Conservation (phyloP, 2,888 invertebrate genomes). For the Scaptodrosophila latifasciaeformis region DNA sequence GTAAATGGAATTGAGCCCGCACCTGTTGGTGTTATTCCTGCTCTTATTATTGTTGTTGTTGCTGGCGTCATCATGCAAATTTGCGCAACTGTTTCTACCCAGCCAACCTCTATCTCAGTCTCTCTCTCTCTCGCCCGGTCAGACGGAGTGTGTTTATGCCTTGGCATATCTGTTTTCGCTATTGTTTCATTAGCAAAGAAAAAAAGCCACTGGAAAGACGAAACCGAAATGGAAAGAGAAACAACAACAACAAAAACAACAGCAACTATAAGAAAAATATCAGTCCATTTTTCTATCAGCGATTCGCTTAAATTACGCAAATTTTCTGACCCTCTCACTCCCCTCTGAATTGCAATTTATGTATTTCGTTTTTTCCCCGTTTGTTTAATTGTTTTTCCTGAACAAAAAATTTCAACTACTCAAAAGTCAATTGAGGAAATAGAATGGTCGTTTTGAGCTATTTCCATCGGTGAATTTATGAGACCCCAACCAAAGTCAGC, state of each 20-base stretch:
- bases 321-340: neutral
- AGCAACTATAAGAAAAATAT: neutral
- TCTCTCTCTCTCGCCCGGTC: neutral
- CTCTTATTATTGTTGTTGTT: constrained; percentile 15
- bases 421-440: no score
- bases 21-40: constrained; percentile 64
- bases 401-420: no score
- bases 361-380: constrained; percentile 15
- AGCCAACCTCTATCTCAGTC: neutral
- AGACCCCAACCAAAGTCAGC: no score
- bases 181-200: constrained; percentile 2
- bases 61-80: constrained; percentile 37
- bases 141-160: neutral
- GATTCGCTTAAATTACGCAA: neutral
- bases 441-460: no score
- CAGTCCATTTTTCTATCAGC: neutral
- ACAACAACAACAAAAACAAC: neutral
- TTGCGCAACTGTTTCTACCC: constrained; percentile 50
- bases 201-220: neutral
- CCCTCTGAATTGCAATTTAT: constrained; percentile 28
- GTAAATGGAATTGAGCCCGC: constrained; percentile 35
- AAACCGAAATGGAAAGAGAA: neutral
- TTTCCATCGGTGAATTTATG: no score
- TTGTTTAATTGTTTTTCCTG: no score
- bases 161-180: neutral